These are phyloP conservation scores for Aleiodes sp. DNA, from an alignment of 1,140 invertebrate species.

Conservation along the genomic window DNA sequence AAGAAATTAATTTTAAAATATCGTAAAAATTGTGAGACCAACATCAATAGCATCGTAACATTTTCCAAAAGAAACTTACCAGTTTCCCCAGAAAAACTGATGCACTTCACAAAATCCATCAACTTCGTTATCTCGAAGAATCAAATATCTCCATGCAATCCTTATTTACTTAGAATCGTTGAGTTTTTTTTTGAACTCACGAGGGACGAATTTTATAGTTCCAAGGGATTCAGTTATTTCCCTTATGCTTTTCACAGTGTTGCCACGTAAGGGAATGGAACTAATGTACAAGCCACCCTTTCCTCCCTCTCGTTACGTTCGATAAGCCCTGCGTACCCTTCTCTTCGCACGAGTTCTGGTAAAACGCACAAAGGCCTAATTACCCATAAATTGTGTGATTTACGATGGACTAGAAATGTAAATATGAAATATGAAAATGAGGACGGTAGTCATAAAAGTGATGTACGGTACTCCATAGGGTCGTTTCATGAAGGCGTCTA, in stretches of 20 bases:
- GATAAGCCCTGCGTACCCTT: slow-evolving; percentile 37
- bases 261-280: too few species aligned
- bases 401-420: slow-evolving; percentile 72
- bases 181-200: neutral
- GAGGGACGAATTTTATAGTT: neutral
- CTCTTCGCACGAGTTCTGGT: too few species aligned
- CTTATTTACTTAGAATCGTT: too few species aligned
- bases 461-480: slow-evolving; percentile 78
- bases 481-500: slow-evolving; percentile 79
- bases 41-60: too few species aligned
- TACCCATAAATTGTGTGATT: slow-evolving; percentile 75
- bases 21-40: too few species aligned
- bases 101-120: too few species aligned
- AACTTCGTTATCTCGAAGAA: too few species aligned
- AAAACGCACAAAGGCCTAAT: slow-evolving; percentile 70
- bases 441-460: slow-evolving; percentile 82
- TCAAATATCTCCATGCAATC: too few species aligned
- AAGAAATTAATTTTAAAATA: too few species aligned
- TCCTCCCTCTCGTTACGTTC: slow-evolving; percentile 29
- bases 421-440: slow-evolving; percentile 86
- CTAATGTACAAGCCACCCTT: neutral
- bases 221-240: neutral
- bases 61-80: too few species aligned
- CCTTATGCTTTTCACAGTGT: neutral
- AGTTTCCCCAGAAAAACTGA: too few species aligned